Evolutionary conservation across 2,888 invertebrate genomes (phyloP), one percentile per base, ranked within the genome.

Genomic region (Drymonia ruficornis): DNA sequence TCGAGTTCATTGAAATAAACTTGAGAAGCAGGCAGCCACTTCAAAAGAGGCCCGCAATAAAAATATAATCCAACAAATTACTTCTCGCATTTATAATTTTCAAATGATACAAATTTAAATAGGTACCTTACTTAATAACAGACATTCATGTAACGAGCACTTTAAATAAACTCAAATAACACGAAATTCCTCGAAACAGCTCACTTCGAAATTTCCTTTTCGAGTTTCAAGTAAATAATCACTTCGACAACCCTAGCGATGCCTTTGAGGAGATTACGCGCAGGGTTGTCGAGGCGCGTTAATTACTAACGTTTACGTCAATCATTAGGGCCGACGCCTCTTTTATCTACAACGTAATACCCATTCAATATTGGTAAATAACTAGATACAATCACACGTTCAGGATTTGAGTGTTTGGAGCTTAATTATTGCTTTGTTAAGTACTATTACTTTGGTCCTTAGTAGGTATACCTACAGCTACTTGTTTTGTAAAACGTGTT

Each of bases 201-300:
- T 13, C 36, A 36, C n/a, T 36, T n/a, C 3, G 31, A 31, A 12
- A 11, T n/a, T n/a, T n/a, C 36, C n/a, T n/a, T 36, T 13, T 19
- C 12, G 19, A 18, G 43, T 28, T 45, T 28, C 45, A 8, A 45
- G n/a, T 45, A 45, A 45, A 28, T 45, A 49, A 42, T 29, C 23
- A 31, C 16, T 34, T 11, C 23, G 15, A 45, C 74, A 75, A 59
- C 79, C 73, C 76, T 77, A 71, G 9, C 51, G 42, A 46, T 54
- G 67, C 60, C 75, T 81, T 82, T 82, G 82, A 81, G 75, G 79
- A 77, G 79, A 80, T 82, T 81, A 81, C 53, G 59, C 55, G 60
- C 59, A 59, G 70, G 74, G 74, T 70, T 68, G 70, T 81, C 67
- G 57, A 68, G 71, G 71, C 76, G 74, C 75, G 80, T 80, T 85